These are phyloP conservation scores for Pangasianodon hypophthalmus DNA, from an alignment of 2,113 vertebrate species.

Conservation along the genomic window DNA sequence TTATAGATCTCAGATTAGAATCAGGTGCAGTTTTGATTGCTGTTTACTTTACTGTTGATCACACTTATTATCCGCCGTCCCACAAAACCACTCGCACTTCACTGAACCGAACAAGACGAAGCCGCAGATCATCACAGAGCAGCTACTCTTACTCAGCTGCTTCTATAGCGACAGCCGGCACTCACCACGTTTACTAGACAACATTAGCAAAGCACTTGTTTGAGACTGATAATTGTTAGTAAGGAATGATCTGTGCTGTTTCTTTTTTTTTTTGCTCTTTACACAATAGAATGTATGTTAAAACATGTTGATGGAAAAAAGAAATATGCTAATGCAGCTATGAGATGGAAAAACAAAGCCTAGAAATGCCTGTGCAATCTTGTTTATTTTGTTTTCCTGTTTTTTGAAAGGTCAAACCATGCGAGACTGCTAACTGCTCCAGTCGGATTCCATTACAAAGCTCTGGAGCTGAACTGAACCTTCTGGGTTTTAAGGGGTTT, in stretches of 20 bases:
- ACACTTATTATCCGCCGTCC: not conserved
- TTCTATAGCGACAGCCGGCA: not conserved
- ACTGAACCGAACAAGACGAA: not conserved
- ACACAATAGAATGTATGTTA: no score
- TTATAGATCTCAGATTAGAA: not conserved
- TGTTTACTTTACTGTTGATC: conserved; percentile 14
- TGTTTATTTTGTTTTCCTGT: conserved; percentile 48
- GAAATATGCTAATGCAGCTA: not conserved
- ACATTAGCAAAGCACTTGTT: not conserved
- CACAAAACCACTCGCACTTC: not conserved
- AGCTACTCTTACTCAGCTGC: not conserved
- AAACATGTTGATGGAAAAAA: not conserved
- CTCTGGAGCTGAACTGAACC: conserved; percentile 46
- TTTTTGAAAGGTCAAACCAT: conserved; percentile 47
- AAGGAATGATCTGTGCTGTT: not conserved
- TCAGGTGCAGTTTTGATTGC: not conserved
- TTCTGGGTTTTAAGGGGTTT: conserved; percentile 50
- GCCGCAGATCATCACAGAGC: not conserved
- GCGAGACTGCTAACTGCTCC: conserved; percentile 47
- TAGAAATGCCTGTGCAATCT: not conserved
- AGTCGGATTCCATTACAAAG: conserved; percentile 55
- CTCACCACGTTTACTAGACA: not conserved
- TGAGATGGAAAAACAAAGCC: not conserved
- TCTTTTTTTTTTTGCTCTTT: not conserved
- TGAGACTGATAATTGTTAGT: not conserved